A percentile compares a stretch with the other conserved stretches of the same genome.
Evolutionary conservation across 2,797 vertebrate genomes (phyloP).

Genomic region (Paedocypris micromegethes): DNA sequence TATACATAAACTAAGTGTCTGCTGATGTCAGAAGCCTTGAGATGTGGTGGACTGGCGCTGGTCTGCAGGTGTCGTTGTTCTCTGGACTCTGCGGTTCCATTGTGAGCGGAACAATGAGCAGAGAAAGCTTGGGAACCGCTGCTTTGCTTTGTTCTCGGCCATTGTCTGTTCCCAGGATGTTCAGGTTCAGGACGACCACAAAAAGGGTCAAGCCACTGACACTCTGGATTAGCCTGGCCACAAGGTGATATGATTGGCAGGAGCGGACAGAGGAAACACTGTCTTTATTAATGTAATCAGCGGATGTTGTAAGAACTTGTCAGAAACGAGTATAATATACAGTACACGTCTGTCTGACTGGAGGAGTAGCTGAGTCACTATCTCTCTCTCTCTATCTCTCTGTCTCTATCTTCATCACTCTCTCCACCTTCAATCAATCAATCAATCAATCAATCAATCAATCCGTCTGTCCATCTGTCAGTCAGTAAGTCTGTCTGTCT

Average conservation of each 20-base stretch:
- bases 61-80: conserved; percentile 32
- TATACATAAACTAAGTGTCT: too few species aligned
- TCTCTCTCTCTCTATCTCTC: too few species aligned
- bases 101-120: conserved; percentile 63
- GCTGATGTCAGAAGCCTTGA: too few species aligned
- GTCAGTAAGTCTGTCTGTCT: too few species aligned
- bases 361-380: too few species aligned
- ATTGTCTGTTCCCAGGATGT: conserved; percentile 72
- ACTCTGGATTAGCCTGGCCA: conserved; percentile 43
- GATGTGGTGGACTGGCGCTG: not conserved
- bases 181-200: conserved; percentile 55
- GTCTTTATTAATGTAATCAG: conserved; percentile 42
- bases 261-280: conserved; percentile 5
- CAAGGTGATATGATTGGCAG: conserved; percentile 28
- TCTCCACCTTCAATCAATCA: too few species aligned
- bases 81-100: conserved; percentile 40
- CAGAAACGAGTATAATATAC: too few species aligned
- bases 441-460: too few species aligned
- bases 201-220: conserved; percentile 53
- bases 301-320: too few species aligned
- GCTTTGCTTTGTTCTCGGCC: conserved; percentile 63
- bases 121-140: conserved; percentile 70
- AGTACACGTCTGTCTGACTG: too few species aligned
- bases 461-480: too few species aligned
- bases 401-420: too few species aligned